Evolutionary conservation across 2,888 invertebrate species (phyloP), one percentile per base, ranked within the genome.

Genomic region (Heliconius aoede): DNA sequence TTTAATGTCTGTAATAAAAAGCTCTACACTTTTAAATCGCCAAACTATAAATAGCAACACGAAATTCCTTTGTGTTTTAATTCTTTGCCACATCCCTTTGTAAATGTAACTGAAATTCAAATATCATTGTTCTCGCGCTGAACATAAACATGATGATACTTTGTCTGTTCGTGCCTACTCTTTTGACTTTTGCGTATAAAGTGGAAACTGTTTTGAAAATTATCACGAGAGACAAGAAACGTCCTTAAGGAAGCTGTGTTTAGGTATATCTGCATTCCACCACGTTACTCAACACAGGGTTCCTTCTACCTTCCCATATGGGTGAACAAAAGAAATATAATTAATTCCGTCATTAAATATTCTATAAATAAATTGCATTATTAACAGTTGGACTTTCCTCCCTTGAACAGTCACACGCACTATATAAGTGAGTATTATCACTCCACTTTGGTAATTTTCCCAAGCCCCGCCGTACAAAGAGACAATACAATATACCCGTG

Each of bases 61-160:
- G 26, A 40, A 32, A 26, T 72, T 60, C 26, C 71, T 72, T 72
- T 72, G 72, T 72, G n/a, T 72, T 40, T 40, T 26, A 28, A 32
- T 26, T 72, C 60, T 60, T 72, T 26, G 36, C 26, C 21, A 72
- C 72, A 26, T 36, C 40, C 40, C 72, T 72, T 36, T 60, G 72
- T 55, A 69, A 72, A 72, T 60, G 72, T 72, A 72, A 60, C 60
- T 69, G 60, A 72, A 58, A 60, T 72, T 72, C 40, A 60, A 72
- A 60, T 60, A 32, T 60, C 60, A 72, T 61, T 72, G 60, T 60
- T 60, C 72, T 40, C 36, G 32, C 58, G 26, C 24, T 60, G 72
- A 13, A 72, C 60, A 60, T 60, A 72, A 72, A 72, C 36, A 60
- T 36, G n/a, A 30, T 30, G 24, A n/a, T n/a, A n/a, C 72, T 58